These are phyloP conservation scores for Samia ricini DNA, from an alignment of 1,140 invertebrate genomes.

Conservation along the genomic window DNA sequence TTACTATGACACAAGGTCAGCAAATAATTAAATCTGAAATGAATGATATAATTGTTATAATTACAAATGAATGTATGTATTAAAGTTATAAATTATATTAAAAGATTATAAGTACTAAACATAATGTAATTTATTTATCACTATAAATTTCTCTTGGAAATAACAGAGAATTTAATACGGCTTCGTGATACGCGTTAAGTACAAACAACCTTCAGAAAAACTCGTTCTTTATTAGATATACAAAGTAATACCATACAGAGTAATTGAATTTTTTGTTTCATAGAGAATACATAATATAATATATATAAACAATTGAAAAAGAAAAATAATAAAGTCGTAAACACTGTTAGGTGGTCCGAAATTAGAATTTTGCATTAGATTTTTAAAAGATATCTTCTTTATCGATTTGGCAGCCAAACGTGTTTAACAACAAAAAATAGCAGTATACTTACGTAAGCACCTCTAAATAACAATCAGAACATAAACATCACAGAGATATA, in stretches of 20 bases:
- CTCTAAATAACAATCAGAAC: conserved; percentile 62
- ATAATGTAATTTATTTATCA: neutral
- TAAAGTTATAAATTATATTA: too few species aligned
- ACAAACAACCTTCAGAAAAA: conserved; percentile 14
- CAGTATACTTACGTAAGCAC: conserved; percentile 69
- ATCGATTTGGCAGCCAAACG: conserved; percentile 6
- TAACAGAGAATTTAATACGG: conserved; percentile 11
- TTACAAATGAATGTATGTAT: too few species aligned
- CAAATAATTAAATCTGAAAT: neutral
- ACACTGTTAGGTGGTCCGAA: neutral
- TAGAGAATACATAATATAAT: neutral
- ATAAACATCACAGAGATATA: conserved; percentile 61
- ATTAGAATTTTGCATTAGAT: neutral
- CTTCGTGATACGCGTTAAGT: conserved; percentile 17
- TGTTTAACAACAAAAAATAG: conserved; percentile 55
- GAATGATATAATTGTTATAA: neutral
- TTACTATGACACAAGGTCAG: neutral
- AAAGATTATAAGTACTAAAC: too few species aligned
- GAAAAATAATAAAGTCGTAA: neutral
- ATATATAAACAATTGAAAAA: neutral
- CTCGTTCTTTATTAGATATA: conserved; percentile 3
- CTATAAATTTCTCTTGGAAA: neutral
- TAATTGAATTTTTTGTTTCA: neutral
- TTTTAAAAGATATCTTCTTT: neutral
- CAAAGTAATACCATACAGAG: neutral